Percentiles rank a stretch among this genome's conserved stretches.
These are phyloP conservation scores for Tanypteryx hageni DNA, from an alignment of 2,888 invertebrate species.

Conservation along the genomic window DNA sequence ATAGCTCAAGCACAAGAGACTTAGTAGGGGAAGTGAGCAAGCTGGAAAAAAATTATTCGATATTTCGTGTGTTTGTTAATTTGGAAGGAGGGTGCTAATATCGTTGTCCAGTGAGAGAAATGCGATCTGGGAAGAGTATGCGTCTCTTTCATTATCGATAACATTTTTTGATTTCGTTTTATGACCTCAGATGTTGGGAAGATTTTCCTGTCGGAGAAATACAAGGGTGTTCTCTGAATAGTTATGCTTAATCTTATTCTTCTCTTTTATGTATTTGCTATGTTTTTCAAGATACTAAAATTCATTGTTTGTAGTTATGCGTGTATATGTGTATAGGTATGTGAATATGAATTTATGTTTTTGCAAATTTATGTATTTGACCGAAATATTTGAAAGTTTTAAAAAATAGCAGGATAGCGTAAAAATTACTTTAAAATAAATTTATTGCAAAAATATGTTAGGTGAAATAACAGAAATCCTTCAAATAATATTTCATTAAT, in stretches of 20 bases:
- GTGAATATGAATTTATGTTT: not conserved
- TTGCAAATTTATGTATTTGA: too few relatives aligned
- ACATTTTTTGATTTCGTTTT: not conserved
- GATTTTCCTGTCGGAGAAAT: not conserved
- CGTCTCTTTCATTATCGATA: not conserved
- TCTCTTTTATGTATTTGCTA: not conserved
- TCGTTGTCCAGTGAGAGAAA: not conserved
- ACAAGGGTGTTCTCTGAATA: not conserved
- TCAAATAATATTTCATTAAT: too few relatives aligned
- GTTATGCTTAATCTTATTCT: not conserved
- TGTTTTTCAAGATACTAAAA: not conserved
- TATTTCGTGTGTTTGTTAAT: slow-evolving; percentile 34
- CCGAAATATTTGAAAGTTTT: too few relatives aligned
- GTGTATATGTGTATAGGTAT: not conserved
- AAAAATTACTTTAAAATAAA: too few relatives aligned
- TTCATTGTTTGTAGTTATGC: not conserved
- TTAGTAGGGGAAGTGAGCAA: slow-evolving; percentile 47
- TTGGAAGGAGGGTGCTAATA: slow-evolving; percentile 44
- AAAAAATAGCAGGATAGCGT: too few relatives aligned
- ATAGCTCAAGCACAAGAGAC: slow-evolving; percentile 11
- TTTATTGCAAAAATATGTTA: too few relatives aligned
- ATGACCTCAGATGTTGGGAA: not conserved
- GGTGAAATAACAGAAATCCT: too few relatives aligned
- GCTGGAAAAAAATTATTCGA: slow-evolving; percentile 26
- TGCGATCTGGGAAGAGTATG: not conserved